Base-by-base conservation (phyloP, 2,888 invertebrate genomes). In the Drosophila tanythrix region DNA sequence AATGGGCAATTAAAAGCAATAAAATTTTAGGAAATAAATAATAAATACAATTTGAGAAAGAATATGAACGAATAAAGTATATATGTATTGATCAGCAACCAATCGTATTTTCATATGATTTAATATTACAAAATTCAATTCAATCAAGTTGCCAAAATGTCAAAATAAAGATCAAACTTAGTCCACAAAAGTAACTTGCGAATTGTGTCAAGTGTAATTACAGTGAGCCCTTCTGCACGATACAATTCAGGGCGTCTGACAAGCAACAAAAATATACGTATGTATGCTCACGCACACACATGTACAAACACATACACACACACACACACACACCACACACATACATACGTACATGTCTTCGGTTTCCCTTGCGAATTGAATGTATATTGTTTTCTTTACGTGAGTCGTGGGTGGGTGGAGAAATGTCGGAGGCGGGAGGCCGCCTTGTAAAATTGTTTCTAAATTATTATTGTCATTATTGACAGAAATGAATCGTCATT, bases 401-500 rank as follows among this genome's bases (percentile, higher is more conserved):
- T 69, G 70, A 46, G 31, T 29, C n/a, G 5, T n/a, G 38, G 46
- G 11, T 48, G 27, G 38, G n/a, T 6, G 7, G 15, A 2, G 35
- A 25, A 13, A 8, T 46, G 33, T 8, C 11, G 36, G 4, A 1
- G 55, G 11, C 7, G 55, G 46, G 43, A 55, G 55, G 65, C 70
- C 72, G 80, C 68, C 76, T 74, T 76, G 78, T 74, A 82, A 88
- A 90, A 84, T 86, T 84, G 79, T 81, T 84, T 75, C 81, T 79
- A 86, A 90, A 89, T 90, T 86, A 86, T 90, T 89, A 87, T 86
- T 90, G 90, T 77, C 90, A 81, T 90, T 91, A 89, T 90, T 89
- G 90, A 88, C 83, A 83, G 79, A 81, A 90, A 85, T 88, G 89
- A 86, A 87, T 90, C 80, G 87, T 80, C 83, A 80, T 87, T 86